Conservation (phyloP, 2,113 vertebrate species). For the Halichoerus grypus region DNA sequence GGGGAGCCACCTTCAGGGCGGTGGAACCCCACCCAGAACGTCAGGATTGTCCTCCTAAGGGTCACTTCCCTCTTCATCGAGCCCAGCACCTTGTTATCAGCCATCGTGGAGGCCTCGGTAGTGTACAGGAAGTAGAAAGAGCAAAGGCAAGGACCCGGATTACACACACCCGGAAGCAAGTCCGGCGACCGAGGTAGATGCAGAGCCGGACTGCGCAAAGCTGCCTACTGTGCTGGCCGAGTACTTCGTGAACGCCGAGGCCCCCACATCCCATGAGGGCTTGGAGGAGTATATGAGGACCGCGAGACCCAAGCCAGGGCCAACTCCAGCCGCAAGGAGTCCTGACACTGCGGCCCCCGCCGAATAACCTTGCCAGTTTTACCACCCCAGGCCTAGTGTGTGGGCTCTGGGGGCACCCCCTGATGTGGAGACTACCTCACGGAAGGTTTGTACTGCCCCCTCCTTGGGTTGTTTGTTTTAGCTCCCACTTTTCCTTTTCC, state of each 20-base stretch:
- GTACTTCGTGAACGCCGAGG: constrained; percentile 92
- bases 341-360: constrained; percentile 85
- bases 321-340: constrained; percentile 93
- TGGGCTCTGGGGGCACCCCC: constrained; percentile 60
- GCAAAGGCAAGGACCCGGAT: constrained; percentile 89
- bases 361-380: constrained; percentile 76
- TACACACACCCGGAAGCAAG: constrained; percentile 87
- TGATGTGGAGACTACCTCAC: constrained; percentile 78
- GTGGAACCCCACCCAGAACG: constrained; percentile 95
- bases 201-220: constrained; percentile 88
- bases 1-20: constrained; percentile 93
- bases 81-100: constrained; percentile 93
- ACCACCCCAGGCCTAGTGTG: constrained; percentile 75
- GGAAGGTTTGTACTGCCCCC: constrained; percentile 52
- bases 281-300: constrained; percentile 86
- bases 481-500: neutral
- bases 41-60: constrained; percentile 94
- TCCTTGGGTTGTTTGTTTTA: neutral
- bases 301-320: constrained; percentile 91
- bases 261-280: neutral
- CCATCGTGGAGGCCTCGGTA: constrained; percentile 91
- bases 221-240: constrained; percentile 93
- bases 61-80: constrained; percentile 95
- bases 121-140: constrained; percentile 88
- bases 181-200: neutral